phyloP scores from a whole-genome alignment of 23 tunicate genomes.

The Botrylloides violaceus region DNA sequence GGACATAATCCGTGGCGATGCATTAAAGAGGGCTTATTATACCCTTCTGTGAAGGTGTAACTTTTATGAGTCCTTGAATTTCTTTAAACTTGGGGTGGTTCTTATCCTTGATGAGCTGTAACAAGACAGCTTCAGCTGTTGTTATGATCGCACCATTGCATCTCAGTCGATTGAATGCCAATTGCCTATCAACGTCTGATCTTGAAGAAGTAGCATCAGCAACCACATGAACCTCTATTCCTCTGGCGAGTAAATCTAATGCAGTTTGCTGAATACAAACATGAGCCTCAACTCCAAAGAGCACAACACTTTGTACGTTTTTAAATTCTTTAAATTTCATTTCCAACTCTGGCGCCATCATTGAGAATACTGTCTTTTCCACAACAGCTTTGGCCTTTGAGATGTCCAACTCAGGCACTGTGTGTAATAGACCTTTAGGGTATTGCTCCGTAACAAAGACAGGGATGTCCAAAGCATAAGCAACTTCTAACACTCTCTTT shows the following conservation, averaged over 20 bases:
- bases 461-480: conserved; percentile 48
- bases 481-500: conserved; percentile 46
- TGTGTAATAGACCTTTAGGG: conserved; percentile 81
- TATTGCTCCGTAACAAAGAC: conserved; percentile 93
- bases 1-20: too few relatives aligned
- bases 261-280: conserved; percentile 93
- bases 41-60: conserved; percentile 52
- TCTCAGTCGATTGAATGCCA: conserved; percentile 63
- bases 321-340: conserved; percentile 14
- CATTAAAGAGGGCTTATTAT: not conserved
- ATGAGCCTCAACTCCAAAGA: conserved; percentile 92
- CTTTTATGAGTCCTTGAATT: conserved; percentile 72
- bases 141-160: conserved; percentile 62
- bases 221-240: conserved; percentile 69
- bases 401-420: conserved; percentile 67
- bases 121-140: conserved; percentile 54
- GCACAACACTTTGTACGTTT: conserved; percentile 36
- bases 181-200: conserved; percentile 36
- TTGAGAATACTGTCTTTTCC: conserved; percentile 76
- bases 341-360: conserved; percentile 58
- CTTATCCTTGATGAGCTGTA: conserved; percentile 75
- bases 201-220: conserved; percentile 87
- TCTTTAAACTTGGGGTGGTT: conserved; percentile 81
- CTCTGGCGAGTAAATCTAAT: conserved; percentile 42
- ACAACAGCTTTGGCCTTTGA: conserved; percentile 40